Evolutionary conservation across 2,113 vertebrate species (phyloP).

Genomic region (Phylloscopus trochilus): DNA sequence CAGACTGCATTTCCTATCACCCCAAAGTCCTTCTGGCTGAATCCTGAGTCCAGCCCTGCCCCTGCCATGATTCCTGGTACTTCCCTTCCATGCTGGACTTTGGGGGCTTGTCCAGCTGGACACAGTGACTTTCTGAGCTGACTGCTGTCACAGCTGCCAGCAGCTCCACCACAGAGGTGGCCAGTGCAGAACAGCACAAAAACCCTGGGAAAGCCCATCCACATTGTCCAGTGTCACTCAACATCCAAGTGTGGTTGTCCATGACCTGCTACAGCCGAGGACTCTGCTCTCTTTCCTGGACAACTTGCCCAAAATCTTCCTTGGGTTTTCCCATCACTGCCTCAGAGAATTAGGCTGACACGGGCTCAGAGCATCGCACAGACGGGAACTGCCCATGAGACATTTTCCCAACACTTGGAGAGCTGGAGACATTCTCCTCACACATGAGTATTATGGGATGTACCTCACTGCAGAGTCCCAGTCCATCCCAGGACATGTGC

Average conservation of each 20-base stretch:
- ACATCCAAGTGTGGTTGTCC: accelerated
- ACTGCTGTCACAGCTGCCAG: not conserved
- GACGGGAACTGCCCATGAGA: not conserved
- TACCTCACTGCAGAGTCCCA: not conserved
- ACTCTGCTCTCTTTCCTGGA: not conserved
- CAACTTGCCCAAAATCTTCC: not conserved
- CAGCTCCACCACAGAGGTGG: not conserved
- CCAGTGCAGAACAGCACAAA: not conserved
- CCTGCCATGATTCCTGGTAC: not conserved
- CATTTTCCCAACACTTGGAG: not conserved
- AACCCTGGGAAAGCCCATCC: not conserved
- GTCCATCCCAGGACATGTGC: not conserved
- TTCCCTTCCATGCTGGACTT: not conserved
- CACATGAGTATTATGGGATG: not conserved
- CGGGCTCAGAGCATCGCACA: not conserved
- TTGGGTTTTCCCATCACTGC: not conserved
- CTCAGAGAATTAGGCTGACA: not conserved
- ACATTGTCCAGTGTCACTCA: not conserved
- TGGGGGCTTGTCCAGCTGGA: not conserved
- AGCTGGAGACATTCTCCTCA: not conserved
- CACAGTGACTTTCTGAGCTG: not conserved
- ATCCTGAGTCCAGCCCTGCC: not conserved
- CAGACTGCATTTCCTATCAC: slow-evolving; percentile 29
- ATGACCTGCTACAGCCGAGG: not conserved
- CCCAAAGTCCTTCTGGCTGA: not conserved